Percentiles rank a stretch among this genome's conserved stretches.
These are phyloP conservation scores for Lysandra coridon DNA, from an alignment of 2,888 invertebrate species.

Conservation along the genomic window DNA sequence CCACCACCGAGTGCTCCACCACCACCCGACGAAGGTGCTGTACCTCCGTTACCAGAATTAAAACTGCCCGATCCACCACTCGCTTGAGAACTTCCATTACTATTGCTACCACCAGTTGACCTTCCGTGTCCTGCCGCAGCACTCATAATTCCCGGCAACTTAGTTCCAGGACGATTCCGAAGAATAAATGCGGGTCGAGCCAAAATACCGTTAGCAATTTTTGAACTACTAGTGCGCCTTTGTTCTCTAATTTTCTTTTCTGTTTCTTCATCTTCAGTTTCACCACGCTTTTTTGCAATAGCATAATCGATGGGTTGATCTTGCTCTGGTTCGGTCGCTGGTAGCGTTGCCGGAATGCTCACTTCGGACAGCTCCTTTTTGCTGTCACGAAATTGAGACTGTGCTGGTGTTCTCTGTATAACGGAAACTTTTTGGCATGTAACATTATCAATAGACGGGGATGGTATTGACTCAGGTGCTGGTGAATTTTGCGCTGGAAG, in stretches of 20 bases:
- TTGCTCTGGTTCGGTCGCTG: conserved; percentile 84
- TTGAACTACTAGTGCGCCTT: conserved; percentile 84
- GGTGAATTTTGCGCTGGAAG: conserved; percentile 75
- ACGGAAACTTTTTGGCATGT: conserved; percentile 88
- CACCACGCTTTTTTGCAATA: conserved; percentile 89
- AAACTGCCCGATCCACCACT: conserved; percentile 75
- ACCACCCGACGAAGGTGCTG: conserved; percentile 81
- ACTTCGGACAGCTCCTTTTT: conserved; percentile 75
- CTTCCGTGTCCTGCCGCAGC: conserved; percentile 92
- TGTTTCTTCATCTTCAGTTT: conserved; percentile 84
- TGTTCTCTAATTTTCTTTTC: conserved; percentile 85
- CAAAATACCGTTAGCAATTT: conserved; percentile 81
- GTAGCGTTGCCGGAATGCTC: conserved; percentile 73
- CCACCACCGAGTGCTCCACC: conserved; percentile 84
- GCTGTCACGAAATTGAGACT: conserved; percentile 70
- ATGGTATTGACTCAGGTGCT: conserved; percentile 79
- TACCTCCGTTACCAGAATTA: conserved; percentile 77
- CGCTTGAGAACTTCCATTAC: conserved; percentile 76
- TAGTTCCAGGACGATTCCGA: conserved; percentile 78
- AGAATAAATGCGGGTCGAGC: conserved; percentile 78
- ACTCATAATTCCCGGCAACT: conserved; percentile 83
- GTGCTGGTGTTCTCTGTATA: conserved; percentile 88
- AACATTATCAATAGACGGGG: conserved; percentile 83
- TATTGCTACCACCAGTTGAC: conserved; percentile 80
- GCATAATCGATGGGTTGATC: conserved; percentile 95